These are phyloP conservation scores for Cheilosia vulpina DNA, from an alignment of 2,888 invertebrate species.

Conservation along the genomic window DNA sequence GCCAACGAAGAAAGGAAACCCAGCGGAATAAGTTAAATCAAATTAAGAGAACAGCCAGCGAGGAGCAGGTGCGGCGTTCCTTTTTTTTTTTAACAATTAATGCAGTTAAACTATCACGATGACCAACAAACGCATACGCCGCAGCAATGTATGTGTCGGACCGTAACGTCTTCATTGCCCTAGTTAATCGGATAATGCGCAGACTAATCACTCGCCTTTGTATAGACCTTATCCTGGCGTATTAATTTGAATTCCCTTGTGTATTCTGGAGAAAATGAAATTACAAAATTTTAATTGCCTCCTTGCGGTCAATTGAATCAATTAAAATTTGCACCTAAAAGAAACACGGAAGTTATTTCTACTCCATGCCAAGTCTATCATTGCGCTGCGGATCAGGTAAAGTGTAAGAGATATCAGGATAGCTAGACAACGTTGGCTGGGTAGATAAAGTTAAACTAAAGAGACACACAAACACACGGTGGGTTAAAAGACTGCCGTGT, in stretches of 20 bases:
- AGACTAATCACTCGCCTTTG: constrained; percentile 69
- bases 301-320: constrained; percentile 73
- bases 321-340: constrained; percentile 61
- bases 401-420: constrained; percentile 38
- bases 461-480: not conserved
- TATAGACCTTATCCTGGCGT: constrained; percentile 31
- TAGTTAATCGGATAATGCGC: constrained; percentile 60
- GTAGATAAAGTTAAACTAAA: constrained; percentile 15
- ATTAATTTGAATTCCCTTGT: constrained; percentile 24
- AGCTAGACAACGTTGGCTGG: constrained; percentile 2
- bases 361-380: not conserved
- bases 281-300: constrained; percentile 66
- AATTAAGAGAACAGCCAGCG: constrained; percentile 30
- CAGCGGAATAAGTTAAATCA: constrained; percentile 58
- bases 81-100: constrained; percentile 27
- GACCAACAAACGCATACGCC: constrained; percentile 3
- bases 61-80: constrained; percentile 30
- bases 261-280: constrained; percentile 45
- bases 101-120: constrained; percentile 32
- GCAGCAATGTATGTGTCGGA: not conserved
- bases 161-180: constrained; percentile 13
- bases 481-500: constrained; percentile 41
- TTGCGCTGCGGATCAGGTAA: constrained; percentile 27
- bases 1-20: constrained; percentile 33
- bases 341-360: constrained; percentile 20